Conservation (phyloP, 2,797 vertebrate species). For the Astyanax mexicanus region DNA sequence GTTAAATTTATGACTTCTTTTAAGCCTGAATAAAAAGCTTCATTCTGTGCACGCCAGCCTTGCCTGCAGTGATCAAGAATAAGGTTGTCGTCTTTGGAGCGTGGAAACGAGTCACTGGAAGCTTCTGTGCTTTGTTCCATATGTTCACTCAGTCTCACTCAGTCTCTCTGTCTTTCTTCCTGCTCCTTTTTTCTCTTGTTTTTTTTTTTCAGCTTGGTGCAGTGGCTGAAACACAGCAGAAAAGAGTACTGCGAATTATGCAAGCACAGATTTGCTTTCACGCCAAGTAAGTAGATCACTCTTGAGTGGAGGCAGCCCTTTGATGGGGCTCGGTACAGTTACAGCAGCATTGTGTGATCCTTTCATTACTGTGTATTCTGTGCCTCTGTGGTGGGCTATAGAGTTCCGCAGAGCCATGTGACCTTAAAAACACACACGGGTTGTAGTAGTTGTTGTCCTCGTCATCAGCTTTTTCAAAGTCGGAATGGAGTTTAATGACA, state of each 20-base stretch:
- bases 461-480: not conserved
- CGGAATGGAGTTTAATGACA: constrained; percentile 12
- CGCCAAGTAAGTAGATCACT: constrained; percentile 93
- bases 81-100: not conserved
- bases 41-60: not conserved
- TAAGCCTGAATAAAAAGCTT: constrained; percentile 10
- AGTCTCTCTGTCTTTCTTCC: constrained; percentile 27
- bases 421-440: constrained; percentile 4
- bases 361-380: constrained; percentile 29
- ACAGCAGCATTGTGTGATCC: constrained; percentile 2
- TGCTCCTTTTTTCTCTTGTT: constrained; percentile 29
- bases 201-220: constrained; percentile 89
- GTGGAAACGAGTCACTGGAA: not conserved
- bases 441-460: not conserved
- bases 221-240: constrained; percentile 99
- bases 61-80: not conserved
- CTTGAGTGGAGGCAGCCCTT: constrained; percentile 49
- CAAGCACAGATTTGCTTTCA: constrained; percentile 99
- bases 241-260: constrained; percentile 99
- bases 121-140: constrained; percentile 7
- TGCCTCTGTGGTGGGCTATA: not conserved
- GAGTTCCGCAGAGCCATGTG: constrained; percentile 32
- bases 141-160: constrained; percentile 12
- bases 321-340: not conserved
- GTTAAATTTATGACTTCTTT: constrained; percentile 17